phyloP scores from a whole-genome alignment of 2,113 vertebrate genomes.

The Eretmochelys imbricata region DNA sequence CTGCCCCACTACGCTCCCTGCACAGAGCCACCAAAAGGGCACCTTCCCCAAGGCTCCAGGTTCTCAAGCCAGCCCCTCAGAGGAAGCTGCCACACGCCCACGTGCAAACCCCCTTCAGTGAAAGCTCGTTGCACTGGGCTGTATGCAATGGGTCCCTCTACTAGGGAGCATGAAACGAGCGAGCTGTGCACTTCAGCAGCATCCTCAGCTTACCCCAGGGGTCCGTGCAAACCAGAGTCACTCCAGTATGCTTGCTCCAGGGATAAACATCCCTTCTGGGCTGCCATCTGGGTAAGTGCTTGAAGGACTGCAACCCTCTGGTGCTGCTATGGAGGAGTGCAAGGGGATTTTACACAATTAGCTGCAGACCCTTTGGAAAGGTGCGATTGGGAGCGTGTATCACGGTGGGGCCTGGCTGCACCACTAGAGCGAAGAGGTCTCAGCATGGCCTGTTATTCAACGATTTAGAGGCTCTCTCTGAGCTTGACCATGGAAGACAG shows the following conservation, averaged over 20 bases:
- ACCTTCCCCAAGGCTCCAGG: background rate
- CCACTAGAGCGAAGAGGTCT: background rate
- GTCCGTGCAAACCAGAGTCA: too few relatives aligned
- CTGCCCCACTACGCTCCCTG: background rate
- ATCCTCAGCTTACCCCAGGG: too few relatives aligned
- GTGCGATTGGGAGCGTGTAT: too few relatives aligned
- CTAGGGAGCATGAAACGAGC: background rate
- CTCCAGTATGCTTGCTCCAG: too few relatives aligned
- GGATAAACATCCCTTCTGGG: too few relatives aligned
- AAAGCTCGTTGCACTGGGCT: too few relatives aligned
- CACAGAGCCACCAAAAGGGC: background rate
- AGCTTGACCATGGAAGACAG: background rate
- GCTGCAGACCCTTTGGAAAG: background rate
- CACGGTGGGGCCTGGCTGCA: too few relatives aligned
- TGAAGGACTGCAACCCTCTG: background rate
- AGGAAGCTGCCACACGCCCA: too few relatives aligned
- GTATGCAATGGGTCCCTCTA: background rate
- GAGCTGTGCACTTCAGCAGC: too few relatives aligned
- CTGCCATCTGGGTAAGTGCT: background rate
- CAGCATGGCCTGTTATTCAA: background rate
- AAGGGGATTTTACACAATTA: background rate
- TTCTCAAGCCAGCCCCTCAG: background rate
- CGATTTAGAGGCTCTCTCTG: background rate
- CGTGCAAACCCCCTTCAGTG: too few relatives aligned
- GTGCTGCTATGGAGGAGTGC: background rate